phyloP scores from a whole-genome alignment of 2,888 invertebrate genomes.

The Anoplius nigerrimus region DNA sequence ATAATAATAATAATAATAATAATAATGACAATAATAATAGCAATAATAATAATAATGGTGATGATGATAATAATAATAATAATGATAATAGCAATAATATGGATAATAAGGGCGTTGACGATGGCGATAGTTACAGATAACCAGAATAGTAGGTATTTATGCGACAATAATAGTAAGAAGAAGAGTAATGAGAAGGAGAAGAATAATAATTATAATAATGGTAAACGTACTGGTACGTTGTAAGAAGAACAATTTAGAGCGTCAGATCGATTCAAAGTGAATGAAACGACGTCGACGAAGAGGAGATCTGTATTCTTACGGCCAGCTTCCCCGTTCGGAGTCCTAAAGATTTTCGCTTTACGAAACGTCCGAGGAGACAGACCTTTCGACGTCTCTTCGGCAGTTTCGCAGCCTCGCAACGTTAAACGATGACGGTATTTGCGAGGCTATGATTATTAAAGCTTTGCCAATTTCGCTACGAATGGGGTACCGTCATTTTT shows the following conservation, averaged over 20 bases:
- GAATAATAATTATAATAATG: conserved; percentile 42
- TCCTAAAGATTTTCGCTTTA: too few species aligned
- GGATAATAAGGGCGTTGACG: conserved; percentile 52
- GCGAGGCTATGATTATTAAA: too few species aligned
- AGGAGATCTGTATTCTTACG: too few species aligned
- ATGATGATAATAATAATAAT: conserved; percentile 46
- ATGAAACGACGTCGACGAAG: not conserved
- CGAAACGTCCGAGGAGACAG: too few species aligned
- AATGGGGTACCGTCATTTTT: too few species aligned
- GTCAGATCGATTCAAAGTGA: not conserved
- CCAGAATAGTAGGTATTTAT: conserved; percentile 55
- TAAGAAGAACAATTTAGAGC: conserved; percentile 24
- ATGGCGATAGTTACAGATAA: conserved; percentile 58
- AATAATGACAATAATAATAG: conserved; percentile 44
- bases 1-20: conserved; percentile 40
- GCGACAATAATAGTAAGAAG: conserved; percentile 50
- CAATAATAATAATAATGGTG: conserved; percentile 48
- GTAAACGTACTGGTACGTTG: conserved; percentile 39
- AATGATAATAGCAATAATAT: conserved; percentile 45
- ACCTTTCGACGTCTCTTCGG: too few species aligned
- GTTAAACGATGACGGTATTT: too few species aligned
- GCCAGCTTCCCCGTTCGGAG: too few species aligned
- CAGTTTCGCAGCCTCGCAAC: too few species aligned
- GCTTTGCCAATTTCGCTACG: too few species aligned
- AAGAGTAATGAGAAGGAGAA: conserved; percentile 48